Percentiles rank a stretch among this genome's conserved stretches.
Conservation (phyloP, 2,797 vertebrate species). For the Dendrocincla tyrannina region DNA sequence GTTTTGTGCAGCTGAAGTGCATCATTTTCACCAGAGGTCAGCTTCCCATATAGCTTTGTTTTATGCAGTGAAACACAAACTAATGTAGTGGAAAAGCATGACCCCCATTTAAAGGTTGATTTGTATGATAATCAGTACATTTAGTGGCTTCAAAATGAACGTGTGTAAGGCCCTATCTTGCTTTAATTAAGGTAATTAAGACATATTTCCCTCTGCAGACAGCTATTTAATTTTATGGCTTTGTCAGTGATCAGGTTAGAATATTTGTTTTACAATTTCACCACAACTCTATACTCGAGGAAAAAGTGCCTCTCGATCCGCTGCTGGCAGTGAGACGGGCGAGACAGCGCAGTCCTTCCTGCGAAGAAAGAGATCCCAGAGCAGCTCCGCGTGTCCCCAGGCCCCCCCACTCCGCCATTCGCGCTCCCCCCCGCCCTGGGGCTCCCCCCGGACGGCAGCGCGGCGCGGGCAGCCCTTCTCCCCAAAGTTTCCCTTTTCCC, state of each 20-base stretch:
- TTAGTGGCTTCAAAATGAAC: slow-evolving; percentile 46
- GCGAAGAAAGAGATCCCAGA: neutral
- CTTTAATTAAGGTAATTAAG: slow-evolving; percentile 73
- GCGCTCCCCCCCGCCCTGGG: neutral
- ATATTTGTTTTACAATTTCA: slow-evolving; percentile 59
- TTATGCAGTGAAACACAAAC: slow-evolving; percentile 56
- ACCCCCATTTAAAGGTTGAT: slow-evolving; percentile 63
- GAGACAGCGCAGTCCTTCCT: accelerated
- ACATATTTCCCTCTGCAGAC: slow-evolving; percentile 64
- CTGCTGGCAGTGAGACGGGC: neutral
- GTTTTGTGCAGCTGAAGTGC: neutral
- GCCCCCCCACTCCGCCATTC: neutral
- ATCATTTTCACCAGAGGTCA: slow-evolving; percentile 42
- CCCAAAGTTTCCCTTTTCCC: neutral
- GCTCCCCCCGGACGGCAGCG: neutral
- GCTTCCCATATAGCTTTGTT: slow-evolving; percentile 26
- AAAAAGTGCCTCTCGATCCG: neutral
- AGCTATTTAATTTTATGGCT: slow-evolving; percentile 69
- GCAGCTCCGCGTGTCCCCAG: neutral
- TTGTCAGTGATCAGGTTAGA: slow-evolving; percentile 58
- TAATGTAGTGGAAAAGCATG: slow-evolving; percentile 58
- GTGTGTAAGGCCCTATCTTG: slow-evolving; percentile 31
- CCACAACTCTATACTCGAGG: neutral
- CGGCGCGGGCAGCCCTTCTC: neutral
- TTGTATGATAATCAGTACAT: slow-evolving; percentile 62